These are phyloP conservation scores for Seriola dumerili DNA, from an alignment of 2,113 vertebrate species.

Conservation along the genomic window DNA sequence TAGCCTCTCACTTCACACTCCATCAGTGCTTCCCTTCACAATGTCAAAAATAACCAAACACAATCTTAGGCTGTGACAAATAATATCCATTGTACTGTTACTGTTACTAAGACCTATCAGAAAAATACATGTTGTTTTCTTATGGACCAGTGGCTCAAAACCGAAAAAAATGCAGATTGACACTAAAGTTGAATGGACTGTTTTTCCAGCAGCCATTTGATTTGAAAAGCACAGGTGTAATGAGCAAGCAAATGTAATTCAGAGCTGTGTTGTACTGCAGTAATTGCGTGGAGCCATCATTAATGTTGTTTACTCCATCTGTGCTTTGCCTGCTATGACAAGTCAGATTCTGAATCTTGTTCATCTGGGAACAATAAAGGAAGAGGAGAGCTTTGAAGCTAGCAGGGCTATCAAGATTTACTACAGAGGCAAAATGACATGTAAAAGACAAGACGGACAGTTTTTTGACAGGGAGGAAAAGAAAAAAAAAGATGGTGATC, in stretches of 20 bases:
- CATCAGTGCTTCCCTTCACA: slow-evolving; percentile 13
- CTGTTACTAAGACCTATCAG: background rate
- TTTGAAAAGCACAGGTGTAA: background rate
- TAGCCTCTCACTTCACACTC: slow-evolving; percentile 41
- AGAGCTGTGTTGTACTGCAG: background rate
- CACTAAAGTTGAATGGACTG: background rate
- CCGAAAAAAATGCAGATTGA: background rate
- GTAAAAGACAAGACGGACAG: too few relatives aligned
- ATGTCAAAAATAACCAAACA: slow-evolving; percentile 50
- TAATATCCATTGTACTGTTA: slow-evolving; percentile 1
- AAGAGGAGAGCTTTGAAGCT: background rate
- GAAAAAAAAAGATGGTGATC: background rate
- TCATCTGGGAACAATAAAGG: slow-evolving; percentile 12
- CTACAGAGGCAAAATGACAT: too few relatives aligned
- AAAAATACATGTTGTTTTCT: background rate
- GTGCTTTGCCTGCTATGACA: slow-evolving; percentile 6
- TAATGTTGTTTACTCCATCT: background rate
- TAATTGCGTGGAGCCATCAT: background rate
- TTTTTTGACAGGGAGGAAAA: background rate
- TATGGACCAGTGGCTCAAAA: background rate
- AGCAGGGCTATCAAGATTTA: background rate
- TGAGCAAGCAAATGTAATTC: background rate
- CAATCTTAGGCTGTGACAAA: slow-evolving; percentile 18
- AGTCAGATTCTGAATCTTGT: background rate
- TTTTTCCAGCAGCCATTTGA: background rate